A percentile compares a stretch with the other conserved stretches of the same genome.
These are phyloP conservation scores for Ciconia stormi DNA, from an alignment of 2,113 vertebrate genomes.

Conservation along the genomic window DNA sequence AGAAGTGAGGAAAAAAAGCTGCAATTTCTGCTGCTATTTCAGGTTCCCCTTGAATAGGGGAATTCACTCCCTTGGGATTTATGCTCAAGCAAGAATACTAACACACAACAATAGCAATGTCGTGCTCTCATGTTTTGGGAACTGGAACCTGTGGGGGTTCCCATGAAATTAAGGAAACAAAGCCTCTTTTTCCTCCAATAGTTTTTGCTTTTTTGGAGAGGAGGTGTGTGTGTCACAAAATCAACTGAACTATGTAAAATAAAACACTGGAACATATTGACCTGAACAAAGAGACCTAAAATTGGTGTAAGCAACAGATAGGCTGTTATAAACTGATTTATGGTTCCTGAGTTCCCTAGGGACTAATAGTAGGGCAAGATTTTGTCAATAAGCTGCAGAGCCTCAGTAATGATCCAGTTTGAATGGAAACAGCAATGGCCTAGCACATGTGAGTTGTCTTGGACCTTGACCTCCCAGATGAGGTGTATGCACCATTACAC, in stretches of 20 bases:
- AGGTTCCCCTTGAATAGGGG: background rate
- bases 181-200: conserved; percentile 10
- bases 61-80: background rate
- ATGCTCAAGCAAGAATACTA: background rate
- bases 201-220: background rate
- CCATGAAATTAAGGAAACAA: conserved; percentile 40
- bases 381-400: background rate
- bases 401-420: background rate
- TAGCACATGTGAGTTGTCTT: background rate
- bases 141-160: conserved; percentile 19
- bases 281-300: background rate
- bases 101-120: background rate
- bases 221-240: background rate
- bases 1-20: background rate
- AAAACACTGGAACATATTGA: background rate
- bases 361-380: background rate
- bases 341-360: background rate
- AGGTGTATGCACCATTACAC: background rate
- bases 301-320: background rate
- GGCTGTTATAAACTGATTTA: background rate
- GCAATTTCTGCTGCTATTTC: background rate
- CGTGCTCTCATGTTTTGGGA: background rate
- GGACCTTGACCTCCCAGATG: background rate
- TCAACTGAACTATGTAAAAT: background rate
- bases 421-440: background rate